These are phyloP conservation scores for Silvanus unidentatus DNA, from an alignment of 2,888 invertebrate species.

Conservation along the genomic window DNA sequence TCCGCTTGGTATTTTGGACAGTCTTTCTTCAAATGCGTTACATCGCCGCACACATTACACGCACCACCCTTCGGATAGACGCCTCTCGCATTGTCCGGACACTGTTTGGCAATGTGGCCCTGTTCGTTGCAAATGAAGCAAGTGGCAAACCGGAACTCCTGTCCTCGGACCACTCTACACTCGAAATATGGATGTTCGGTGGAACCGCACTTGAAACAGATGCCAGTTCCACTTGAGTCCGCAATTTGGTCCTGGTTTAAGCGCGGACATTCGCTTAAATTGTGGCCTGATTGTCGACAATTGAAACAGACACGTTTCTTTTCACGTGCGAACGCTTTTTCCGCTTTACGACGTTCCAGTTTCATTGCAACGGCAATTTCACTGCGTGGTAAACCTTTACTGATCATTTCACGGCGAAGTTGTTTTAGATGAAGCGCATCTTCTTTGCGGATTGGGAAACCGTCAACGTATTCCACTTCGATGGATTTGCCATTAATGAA, in stretches of 20 bases:
- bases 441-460: constrained; percentile 65
- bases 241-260: constrained; percentile 48
- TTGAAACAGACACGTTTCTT: constrained; percentile 72
- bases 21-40: constrained; percentile 77
- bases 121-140: constrained; percentile 85
- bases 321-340: constrained; percentile 61
- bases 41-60: constrained; percentile 80
- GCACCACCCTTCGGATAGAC: constrained; percentile 74
- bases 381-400: constrained; percentile 61
- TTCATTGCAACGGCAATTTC: constrained; percentile 63
- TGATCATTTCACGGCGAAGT: constrained; percentile 58
- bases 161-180: constrained; percentile 61
- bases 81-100: constrained; percentile 82
- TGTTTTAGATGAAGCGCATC: constrained; percentile 61
- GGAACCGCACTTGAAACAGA: constrained; percentile 87
- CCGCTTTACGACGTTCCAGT: constrained; percentile 63
- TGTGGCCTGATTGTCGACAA: constrained; percentile 73
- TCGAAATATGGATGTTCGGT: constrained; percentile 76
- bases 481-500: constrained; percentile 60
- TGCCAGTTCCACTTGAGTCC: constrained; percentile 53
- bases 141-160: constrained; percentile 72
- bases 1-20: constrained; percentile 55
- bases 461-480: constrained; percentile 59
- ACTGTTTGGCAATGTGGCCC: constrained; percentile 83
- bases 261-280: constrained; percentile 74